phyloP scores from a whole-genome alignment of 2,113 vertebrate species.

The Mesembrinibis cayennensis region DNA sequence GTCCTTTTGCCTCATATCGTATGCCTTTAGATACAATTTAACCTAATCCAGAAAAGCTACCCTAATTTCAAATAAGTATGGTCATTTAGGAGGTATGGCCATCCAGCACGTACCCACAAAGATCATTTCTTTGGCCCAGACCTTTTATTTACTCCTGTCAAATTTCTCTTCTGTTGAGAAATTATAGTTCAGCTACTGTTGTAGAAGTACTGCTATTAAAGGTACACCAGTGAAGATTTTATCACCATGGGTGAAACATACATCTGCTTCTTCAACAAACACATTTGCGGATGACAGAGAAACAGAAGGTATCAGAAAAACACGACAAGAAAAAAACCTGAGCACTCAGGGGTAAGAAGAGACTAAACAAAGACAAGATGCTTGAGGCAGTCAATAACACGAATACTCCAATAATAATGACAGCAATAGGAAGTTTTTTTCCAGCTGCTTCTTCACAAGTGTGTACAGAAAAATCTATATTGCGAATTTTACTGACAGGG shows the following conservation, averaged over 20 bases:
- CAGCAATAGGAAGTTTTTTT: background rate
- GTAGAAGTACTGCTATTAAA: background rate
- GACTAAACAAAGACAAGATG: slow-evolving; percentile 22
- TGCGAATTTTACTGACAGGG: background rate
- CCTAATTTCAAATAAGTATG: background rate
- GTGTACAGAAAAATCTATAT: background rate
- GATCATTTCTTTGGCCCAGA: background rate
- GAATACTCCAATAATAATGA: background rate
- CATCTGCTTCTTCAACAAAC: background rate
- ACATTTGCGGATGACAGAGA: background rate
- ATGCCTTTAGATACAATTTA: background rate
- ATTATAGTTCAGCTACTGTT: background rate
- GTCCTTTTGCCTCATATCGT: background rate
- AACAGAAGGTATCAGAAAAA: slow-evolving; percentile 22
- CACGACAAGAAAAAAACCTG: background rate
- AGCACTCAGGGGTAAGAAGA: background rate
- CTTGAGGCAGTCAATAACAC: slow-evolving; percentile 14
- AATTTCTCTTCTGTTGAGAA: background rate
- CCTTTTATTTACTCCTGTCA: background rate
- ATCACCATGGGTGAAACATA: background rate
- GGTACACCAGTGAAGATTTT: background rate
- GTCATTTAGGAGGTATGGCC: background rate
- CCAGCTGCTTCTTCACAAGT: background rate
- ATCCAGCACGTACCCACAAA: background rate
- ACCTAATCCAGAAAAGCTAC: background rate